phyloP scores from a whole-genome alignment of 2,113 vertebrate genomes.

The Limanda limanda region DNA sequence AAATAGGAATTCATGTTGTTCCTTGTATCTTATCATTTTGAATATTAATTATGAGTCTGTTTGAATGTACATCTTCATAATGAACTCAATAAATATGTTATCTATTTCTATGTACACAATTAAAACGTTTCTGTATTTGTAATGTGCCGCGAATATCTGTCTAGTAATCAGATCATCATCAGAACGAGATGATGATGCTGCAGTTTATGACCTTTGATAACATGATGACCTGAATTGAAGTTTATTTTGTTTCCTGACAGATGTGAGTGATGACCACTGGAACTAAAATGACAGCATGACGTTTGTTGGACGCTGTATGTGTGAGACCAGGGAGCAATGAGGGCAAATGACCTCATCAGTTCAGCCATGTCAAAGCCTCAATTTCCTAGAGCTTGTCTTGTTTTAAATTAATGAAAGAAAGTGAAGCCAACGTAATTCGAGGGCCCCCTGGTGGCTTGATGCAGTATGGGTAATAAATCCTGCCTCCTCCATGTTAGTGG shows the following conservation, averaged over 20 bases:
- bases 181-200: constrained; percentile 23
- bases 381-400: too few species aligned
- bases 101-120: neutral
- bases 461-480: too few species aligned
- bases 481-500: too few species aligned
- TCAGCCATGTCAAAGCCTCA: too few species aligned
- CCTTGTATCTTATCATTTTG: neutral
- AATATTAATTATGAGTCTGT: neutral
- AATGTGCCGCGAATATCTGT: neutral
- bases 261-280: constrained; percentile 1
- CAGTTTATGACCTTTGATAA: constrained; percentile 11
- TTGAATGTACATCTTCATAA: too few species aligned
- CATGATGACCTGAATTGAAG: constrained; percentile 13
- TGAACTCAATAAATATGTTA: too few species aligned
- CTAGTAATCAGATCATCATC: neutral
- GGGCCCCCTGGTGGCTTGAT: too few species aligned
- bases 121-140: neutral
- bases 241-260: constrained; percentile 1
- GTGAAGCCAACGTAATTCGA: too few species aligned
- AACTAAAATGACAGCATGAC: constrained; percentile 16
- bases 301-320: neutral
- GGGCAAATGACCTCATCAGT: too few species aligned
- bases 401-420: too few species aligned
- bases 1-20: neutral
- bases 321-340: neutral